Conservation (phyloP, 2,113 vertebrate genomes). For the Seriola quinqueradiata region DNA sequence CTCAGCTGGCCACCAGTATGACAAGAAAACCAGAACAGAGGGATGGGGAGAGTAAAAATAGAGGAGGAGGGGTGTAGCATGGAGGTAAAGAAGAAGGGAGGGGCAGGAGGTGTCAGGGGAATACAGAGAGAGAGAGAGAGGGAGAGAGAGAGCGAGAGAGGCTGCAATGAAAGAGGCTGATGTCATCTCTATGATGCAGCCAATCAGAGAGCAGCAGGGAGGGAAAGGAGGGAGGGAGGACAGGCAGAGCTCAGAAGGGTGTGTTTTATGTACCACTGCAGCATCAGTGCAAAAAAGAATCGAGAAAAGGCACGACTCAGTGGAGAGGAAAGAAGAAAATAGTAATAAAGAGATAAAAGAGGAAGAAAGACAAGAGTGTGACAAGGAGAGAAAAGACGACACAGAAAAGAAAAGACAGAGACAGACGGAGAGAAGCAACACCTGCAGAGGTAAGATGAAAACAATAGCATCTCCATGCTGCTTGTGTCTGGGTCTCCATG, state of each 20-base stretch:
- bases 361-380: neutral
- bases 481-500: constrained; percentile 11
- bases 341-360: constrained; percentile 9
- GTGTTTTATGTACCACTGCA: constrained; percentile 81
- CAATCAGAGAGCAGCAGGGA: constrained; percentile 66
- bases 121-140: constrained; percentile 28
- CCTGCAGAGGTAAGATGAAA: constrained; percentile 69
- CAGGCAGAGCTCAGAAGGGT: constrained; percentile 73
- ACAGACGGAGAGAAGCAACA: constrained; percentile 12
- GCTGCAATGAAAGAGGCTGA: constrained; percentile 66
- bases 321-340: neutral
- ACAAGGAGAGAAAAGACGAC: neutral
- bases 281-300: constrained; percentile 61
- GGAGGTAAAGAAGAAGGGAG: constrained; percentile 57
- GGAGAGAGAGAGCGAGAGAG: constrained; percentile 42
- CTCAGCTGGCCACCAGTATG: neutral
- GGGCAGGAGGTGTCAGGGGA: constrained; percentile 56
- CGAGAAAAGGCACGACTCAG: constrained; percentile 23
- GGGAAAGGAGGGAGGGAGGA: constrained; percentile 50
- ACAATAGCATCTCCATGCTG: constrained; percentile 41
- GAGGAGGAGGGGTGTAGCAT: constrained; percentile 19
- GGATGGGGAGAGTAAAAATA: constrained; percentile 43
- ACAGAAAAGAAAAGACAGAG: neutral
- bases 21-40: constrained; percentile 14
- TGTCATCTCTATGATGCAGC: constrained; percentile 72